phyloP scores from a whole-genome alignment of 2,113 vertebrate species.

The Vicugna pacos region DNA sequence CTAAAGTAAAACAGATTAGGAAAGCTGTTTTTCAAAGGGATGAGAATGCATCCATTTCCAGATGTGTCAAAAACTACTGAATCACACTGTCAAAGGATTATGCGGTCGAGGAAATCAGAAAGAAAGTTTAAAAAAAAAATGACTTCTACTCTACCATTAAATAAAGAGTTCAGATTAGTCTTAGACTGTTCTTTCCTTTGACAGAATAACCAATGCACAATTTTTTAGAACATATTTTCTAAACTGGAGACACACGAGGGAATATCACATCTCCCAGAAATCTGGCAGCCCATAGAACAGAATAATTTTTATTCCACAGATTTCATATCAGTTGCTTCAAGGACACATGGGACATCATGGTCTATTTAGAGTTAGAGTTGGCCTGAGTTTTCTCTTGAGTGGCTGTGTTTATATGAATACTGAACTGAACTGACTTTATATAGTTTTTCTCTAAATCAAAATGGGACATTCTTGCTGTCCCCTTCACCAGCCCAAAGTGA shows the following conservation, averaged over 20 bases:
- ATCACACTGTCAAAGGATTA: conserved; percentile 81
- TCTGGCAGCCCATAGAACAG: conserved; percentile 73
- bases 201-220: conserved; percentile 61
- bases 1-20: conserved; percentile 84
- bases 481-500: conserved; percentile 7
- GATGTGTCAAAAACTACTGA: conserved; percentile 83
- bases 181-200: conserved; percentile 63
- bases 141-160: conserved; percentile 51
- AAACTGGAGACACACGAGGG: conserved; percentile 64
- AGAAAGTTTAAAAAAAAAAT: conserved; percentile 48
- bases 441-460: conserved; percentile 53
- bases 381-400: conserved; percentile 65
- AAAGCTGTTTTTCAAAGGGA: conserved; percentile 83
- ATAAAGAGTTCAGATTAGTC: conserved; percentile 63
- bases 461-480: not conserved
- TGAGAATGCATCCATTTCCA: conserved; percentile 79
- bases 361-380: conserved; percentile 73
- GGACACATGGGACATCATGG: conserved; percentile 68
- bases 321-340: conserved; percentile 78
- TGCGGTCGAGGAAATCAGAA: conserved; percentile 64
- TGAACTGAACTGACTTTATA: conserved; percentile 43
- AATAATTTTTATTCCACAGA: conserved; percentile 76
- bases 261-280: conserved; percentile 75
- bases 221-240: conserved; percentile 67
- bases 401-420: conserved; percentile 61